Evolutionary conservation across 2,888 invertebrate genomes (phyloP).

Genomic region (Anoncus sp.): DNA sequence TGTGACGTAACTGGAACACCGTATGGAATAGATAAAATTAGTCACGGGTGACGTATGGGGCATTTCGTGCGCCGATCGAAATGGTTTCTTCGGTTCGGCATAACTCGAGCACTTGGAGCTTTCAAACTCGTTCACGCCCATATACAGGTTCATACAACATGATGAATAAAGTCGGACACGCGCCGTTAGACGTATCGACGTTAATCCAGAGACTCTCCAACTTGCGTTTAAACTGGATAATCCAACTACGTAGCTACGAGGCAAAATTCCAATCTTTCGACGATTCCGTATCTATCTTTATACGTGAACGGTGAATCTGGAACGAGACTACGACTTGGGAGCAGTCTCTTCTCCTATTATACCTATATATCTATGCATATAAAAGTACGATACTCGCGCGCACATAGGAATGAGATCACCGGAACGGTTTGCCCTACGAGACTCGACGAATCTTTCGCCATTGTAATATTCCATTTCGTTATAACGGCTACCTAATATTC

Average conservation of each 20-base stretch:
- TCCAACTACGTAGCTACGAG: slow-evolving; percentile 3
- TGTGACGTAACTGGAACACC: background rate
- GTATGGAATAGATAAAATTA: background rate
- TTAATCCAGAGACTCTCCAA: slow-evolving; percentile 13
- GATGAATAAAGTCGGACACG: too few species aligned
- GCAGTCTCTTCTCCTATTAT: slow-evolving; percentile 20
- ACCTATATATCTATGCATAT: slow-evolving; percentile 7
- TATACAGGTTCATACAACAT: too few species aligned
- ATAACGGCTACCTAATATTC: slow-evolving; percentile 16
- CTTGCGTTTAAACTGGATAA: slow-evolving; percentile 33
- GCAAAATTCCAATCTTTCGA: slow-evolving; percentile 41
- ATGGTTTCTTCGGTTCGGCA: too few species aligned
- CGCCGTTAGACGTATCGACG: too few species aligned
- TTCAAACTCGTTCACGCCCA: slow-evolving; percentile 2
- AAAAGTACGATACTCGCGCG: background rate
- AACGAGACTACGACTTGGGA: slow-evolving; percentile 25
- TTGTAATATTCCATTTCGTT: slow-evolving; percentile 41
- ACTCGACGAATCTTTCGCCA: slow-evolving; percentile 10
- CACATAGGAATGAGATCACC: slow-evolving; percentile 19
- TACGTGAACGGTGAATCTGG: slow-evolving; percentile 36
- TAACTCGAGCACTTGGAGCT: background rate
- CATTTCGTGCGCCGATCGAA: background rate
- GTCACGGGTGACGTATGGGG: background rate
- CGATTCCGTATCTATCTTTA: slow-evolving; percentile 26
- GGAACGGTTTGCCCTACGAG: slow-evolving; percentile 23